phyloP scores from a whole-genome alignment of 2,113 vertebrate species.

The Dissostichus mawsoni region DNA sequence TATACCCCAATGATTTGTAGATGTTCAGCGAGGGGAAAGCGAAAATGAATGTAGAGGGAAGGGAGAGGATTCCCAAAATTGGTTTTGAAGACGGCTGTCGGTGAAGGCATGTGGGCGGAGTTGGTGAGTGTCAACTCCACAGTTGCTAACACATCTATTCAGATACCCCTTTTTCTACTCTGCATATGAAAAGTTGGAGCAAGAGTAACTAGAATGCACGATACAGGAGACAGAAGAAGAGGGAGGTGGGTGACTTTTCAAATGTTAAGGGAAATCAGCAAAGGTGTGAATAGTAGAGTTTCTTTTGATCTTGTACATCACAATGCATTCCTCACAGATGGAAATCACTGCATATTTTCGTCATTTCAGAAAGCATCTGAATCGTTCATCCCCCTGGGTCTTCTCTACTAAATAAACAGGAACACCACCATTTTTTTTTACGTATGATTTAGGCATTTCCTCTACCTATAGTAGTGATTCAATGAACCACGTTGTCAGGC shows the following conservation, averaged over 20 bases:
- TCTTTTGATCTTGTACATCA: constrained; percentile 49
- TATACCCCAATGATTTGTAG: constrained; percentile 53
- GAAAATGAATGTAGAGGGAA: constrained; percentile 52
- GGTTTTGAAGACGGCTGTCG: constrained; percentile 45
- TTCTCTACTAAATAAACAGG: constrained; percentile 30
- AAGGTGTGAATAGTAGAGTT: constrained; percentile 57
- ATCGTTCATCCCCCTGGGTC: constrained; percentile 23
- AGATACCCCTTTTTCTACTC: constrained; percentile 33
- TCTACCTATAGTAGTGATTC: constrained; percentile 5
- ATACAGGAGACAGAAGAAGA: constrained; percentile 34
- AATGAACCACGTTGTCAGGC: neutral
- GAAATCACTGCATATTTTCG: constrained; percentile 47
- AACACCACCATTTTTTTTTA: constrained; percentile 3
- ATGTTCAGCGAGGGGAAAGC: constrained; percentile 45
- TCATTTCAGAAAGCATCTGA: constrained; percentile 27
- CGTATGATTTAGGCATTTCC: constrained; percentile 10
- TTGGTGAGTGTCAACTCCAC: constrained; percentile 29
- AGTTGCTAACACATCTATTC: constrained; percentile 56
- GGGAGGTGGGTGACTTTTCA: constrained; percentile 50
- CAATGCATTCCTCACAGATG: constrained; percentile 42
- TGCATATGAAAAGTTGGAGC: constrained; percentile 57
- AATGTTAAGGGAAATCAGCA: constrained; percentile 55
- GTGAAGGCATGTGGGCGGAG: constrained; percentile 17
- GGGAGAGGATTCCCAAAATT: constrained; percentile 73
- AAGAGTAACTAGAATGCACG: constrained; percentile 39